phyloP scores from a whole-genome alignment of 2,888 invertebrate genomes.

The Euplexia lucipara region DNA sequence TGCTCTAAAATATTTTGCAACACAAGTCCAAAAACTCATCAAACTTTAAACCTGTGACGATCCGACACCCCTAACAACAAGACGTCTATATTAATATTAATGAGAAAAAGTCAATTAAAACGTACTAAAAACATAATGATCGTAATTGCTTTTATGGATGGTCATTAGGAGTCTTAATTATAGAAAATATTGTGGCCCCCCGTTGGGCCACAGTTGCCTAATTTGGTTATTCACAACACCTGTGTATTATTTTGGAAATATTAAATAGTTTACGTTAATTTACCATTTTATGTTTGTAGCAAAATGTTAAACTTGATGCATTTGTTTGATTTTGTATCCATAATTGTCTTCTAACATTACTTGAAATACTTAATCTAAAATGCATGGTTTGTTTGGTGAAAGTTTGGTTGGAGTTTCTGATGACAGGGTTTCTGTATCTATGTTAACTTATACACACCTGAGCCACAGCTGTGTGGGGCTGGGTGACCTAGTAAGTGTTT shows the following conservation, averaged over 20 bases:
- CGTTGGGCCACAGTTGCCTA: constrained; percentile 37
- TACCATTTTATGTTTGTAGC: constrained; percentile 4
- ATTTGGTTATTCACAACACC: constrained; percentile 50
- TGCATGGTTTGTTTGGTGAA: too few species aligned
- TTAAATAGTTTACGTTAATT: constrained; percentile 19
- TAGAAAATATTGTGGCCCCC: constrained; percentile 55
- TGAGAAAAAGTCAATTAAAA: constrained; percentile 61
- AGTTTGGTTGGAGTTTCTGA: too few species aligned
- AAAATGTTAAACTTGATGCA: not conserved
- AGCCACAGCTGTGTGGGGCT: too few species aligned
- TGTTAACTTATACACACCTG: too few species aligned
- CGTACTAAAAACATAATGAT: constrained; percentile 60
- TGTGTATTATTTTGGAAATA: constrained; percentile 31
- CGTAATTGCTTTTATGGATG: constrained; percentile 61
- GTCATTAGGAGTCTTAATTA: constrained; percentile 58
- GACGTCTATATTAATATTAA: constrained; percentile 47
- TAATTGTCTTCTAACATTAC: not conserved
- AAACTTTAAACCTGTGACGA: not conserved
- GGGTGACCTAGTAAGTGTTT: too few species aligned
- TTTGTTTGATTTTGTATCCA: not conserved
- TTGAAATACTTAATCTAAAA: too few species aligned
- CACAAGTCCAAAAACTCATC: not conserved
- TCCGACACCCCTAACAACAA: constrained; percentile 19
- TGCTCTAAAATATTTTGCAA: too few species aligned
- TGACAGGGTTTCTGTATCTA: too few species aligned